phyloP scores from a whole-genome alignment of 2,797 vertebrate genomes.

The Hylomyscus alleni region DNA sequence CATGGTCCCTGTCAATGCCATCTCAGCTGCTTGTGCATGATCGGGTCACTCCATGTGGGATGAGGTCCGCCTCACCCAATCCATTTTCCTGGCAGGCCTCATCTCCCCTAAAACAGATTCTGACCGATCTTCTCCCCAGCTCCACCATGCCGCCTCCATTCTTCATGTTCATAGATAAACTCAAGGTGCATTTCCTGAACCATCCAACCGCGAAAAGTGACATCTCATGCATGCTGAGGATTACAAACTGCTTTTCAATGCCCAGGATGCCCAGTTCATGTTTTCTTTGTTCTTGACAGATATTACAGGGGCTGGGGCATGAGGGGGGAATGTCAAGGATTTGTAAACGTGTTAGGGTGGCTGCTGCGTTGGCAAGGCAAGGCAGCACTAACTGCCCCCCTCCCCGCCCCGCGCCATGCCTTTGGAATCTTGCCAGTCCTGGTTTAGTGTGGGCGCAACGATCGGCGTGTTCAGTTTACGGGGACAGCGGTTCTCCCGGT shows the following conservation, averaged over 20 bases:
- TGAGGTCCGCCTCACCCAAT: not conserved
- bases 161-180: slow-evolving; percentile 55
- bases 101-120: slow-evolving; percentile 19
- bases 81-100: slow-evolving; percentile 48
- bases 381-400: not conserved
- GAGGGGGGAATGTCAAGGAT: not conserved
- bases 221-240: slow-evolving; percentile 70
- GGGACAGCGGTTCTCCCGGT: not conserved
- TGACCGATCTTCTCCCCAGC: not conserved
- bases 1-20: slow-evolving; percentile 69
- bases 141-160: slow-evolving; percentile 50
- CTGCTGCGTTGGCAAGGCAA: not conserved
- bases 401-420: not conserved
- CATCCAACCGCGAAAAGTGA: slow-evolving; percentile 71
- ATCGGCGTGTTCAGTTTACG: not conserved
- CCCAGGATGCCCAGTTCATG: not conserved
- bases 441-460: not conserved
- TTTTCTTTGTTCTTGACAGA: not conserved
- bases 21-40: slow-evolving; percentile 86
- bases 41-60: slow-evolving; percentile 51
- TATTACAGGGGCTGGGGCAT: not conserved
- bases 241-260: not conserved
- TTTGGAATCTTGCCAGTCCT: not conserved
- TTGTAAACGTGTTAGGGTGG: not conserved
- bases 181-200: slow-evolving; percentile 77